phyloP scores from a whole-genome alignment of 2,797 vertebrate species.

The Otolemur crassicaudatus region DNA sequence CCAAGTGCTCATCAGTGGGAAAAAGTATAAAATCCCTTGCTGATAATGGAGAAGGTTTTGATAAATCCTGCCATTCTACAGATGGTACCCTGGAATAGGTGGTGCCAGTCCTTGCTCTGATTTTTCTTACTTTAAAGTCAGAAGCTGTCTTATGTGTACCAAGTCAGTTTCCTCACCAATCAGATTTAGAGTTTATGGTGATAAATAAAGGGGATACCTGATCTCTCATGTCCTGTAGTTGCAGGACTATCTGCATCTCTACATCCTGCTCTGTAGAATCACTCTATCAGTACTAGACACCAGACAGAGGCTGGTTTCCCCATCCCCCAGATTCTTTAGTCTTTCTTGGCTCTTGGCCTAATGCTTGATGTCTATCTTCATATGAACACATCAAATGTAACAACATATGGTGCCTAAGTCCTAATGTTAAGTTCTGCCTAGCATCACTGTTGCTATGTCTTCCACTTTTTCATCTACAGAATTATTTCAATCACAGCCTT shows the following conservation, averaged over 20 bases:
- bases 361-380: background rate
- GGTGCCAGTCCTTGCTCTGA: background rate
- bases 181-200: background rate
- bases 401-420: background rate
- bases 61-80: background rate
- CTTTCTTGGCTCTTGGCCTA: background rate
- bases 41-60: background rate
- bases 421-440: background rate
- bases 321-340: background rate
- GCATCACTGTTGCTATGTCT: background rate
- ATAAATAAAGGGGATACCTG: background rate
- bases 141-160: background rate
- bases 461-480: background rate
- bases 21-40: background rate
- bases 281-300: background rate
- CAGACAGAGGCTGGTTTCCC: background rate
- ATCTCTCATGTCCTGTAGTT: background rate
- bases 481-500: background rate
- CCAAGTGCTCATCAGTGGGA: background rate
- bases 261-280: background rate
- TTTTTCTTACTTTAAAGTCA: constrained; percentile 41
- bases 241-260: background rate
- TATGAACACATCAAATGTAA: background rate
- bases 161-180: background rate
- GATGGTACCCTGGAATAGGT: background rate